A percentile compares a stretch with the other conserved stretches of the same genome.
phyloP scores from a whole-genome alignment of 1,140 invertebrate genomes.

The Drosophila funebris region DNA sequence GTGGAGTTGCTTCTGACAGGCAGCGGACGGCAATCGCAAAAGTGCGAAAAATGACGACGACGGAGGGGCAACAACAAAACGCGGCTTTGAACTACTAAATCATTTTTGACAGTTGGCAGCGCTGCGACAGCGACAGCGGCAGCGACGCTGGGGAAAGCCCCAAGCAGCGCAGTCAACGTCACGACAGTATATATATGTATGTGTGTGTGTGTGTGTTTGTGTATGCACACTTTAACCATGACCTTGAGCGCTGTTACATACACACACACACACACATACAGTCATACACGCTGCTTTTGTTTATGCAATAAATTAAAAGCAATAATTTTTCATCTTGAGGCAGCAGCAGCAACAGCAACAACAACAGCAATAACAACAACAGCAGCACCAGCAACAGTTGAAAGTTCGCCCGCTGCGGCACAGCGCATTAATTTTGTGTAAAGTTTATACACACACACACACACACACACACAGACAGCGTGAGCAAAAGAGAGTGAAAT shows the following conservation, averaged over 20 bases:
- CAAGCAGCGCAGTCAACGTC: constrained; percentile 54
- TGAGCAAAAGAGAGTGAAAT: constrained; percentile 10
- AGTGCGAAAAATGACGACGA: constrained; percentile 40
- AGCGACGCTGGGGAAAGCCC: constrained; percentile 73
- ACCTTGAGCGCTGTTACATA: constrained; percentile 73
- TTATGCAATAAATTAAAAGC: constrained; percentile 84
- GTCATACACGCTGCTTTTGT: constrained; percentile 60
- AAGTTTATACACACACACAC: constrained; percentile 59
- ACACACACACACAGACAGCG: constrained; percentile 50
- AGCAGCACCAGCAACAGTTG: constrained; percentile 74
- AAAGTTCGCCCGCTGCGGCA: constrained; percentile 82
- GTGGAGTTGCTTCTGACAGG: constrained; percentile 63
- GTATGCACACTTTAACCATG: constrained; percentile 61
- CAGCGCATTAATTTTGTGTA: constrained; percentile 79
- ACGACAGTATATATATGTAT: background rate
- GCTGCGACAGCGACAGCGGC: constrained; percentile 43
- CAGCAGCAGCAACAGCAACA: constrained; percentile 34
- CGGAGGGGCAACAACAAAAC: constrained; percentile 61
- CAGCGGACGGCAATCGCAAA: constrained; percentile 46
- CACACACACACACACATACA: constrained; percentile 24
- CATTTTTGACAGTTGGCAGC: constrained; percentile 80
- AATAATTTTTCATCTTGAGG: constrained; percentile 84
- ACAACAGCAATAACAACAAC: constrained; percentile 36
- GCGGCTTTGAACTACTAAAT: constrained; percentile 82
- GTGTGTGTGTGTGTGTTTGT: constrained; percentile 26